phyloP scores from a whole-genome alignment of 2,797 vertebrate genomes.

The Pangasius krempfi region DNA sequence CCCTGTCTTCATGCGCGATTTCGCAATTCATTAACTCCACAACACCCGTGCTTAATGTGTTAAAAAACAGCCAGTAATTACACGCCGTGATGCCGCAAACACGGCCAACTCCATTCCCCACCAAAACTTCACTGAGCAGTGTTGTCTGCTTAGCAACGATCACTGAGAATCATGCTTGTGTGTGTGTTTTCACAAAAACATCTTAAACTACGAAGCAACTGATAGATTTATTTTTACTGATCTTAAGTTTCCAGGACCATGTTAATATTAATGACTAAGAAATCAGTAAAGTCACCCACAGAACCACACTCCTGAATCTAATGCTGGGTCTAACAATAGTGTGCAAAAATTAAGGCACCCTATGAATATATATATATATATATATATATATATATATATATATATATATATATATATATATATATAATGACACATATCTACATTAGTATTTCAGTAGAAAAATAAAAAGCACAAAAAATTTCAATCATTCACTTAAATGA shows the following conservation, averaged over 20 bases:
- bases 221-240: not conserved
- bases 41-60: slow-evolving; percentile 71
- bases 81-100: not conserved
- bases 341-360: not conserved
- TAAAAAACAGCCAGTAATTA: slow-evolving; percentile 1
- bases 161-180: not conserved
- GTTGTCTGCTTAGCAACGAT: not conserved
- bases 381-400: too few relatives aligned
- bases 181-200: not conserved
- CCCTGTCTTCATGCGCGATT: slow-evolving; percentile 76
- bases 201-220: not conserved
- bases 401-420: too few relatives aligned
- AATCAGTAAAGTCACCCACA: too few relatives aligned
- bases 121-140: not conserved
- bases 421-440: too few relatives aligned
- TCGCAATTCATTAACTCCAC: slow-evolving; percentile 79
- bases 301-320: too few relatives aligned
- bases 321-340: not conserved
- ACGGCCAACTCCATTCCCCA: not conserved
- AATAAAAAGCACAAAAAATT: too few relatives aligned
- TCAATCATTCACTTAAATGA: too few relatives aligned
- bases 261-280: too few relatives aligned
- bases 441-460: too few relatives aligned
- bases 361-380: too few relatives aligned
- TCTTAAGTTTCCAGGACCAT: not conserved